A percentile compares a stretch with the other conserved stretches of the same genome.
Evolutionary conservation across 2,797 vertebrate species (phyloP).

Genomic region (Craterocephalus amniculus): DNA sequence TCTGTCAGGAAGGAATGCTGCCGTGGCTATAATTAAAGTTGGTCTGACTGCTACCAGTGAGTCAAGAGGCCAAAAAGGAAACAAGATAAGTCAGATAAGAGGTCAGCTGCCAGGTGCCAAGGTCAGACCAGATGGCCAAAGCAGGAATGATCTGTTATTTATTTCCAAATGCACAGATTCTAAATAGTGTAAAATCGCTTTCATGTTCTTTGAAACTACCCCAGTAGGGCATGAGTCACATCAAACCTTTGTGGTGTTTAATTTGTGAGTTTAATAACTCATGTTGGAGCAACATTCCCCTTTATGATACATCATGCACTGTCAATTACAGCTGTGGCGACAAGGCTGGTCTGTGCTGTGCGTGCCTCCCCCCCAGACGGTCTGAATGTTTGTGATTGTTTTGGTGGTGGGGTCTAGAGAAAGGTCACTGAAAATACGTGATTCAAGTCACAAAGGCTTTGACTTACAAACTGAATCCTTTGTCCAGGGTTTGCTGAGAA

Average conservation of each 20-base stretch:
- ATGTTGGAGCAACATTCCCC: constrained; percentile 22
- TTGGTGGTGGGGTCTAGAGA: constrained; percentile 62
- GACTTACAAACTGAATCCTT: constrained; percentile 52
- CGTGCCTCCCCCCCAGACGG: constrained; percentile 28
- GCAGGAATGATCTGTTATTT: constrained; percentile 36
- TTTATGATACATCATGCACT: constrained; percentile 51
- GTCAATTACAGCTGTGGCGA: constrained; percentile 56
- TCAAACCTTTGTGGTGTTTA: neutral
- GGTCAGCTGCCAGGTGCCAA: constrained; percentile 76
- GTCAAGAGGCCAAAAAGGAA: constrained; percentile 81
- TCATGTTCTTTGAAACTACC: constrained; percentile 1
- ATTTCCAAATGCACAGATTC: neutral
- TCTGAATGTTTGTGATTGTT: constrained; percentile 69
- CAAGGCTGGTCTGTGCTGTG: constrained; percentile 40
- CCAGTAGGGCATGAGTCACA: constrained; percentile 5
- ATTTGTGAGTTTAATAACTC: constrained; percentile 20
- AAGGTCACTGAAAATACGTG: constrained; percentile 59
- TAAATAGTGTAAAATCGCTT: neutral
- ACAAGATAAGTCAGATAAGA: constrained; percentile 78
- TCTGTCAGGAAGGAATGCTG: constrained; percentile 77
- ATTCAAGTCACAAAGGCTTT: constrained; percentile 62
- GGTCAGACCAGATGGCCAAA: constrained; percentile 68
- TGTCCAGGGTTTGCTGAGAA: constrained; percentile 27
- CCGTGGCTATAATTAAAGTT: constrained; percentile 82
- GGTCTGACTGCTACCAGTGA: constrained; percentile 74